A percentile compares a stretch with the other conserved stretches of the same genome.
phyloP scores from a whole-genome alignment of 2,888 invertebrate genomes.

The Pomacea canaliculata region DNA sequence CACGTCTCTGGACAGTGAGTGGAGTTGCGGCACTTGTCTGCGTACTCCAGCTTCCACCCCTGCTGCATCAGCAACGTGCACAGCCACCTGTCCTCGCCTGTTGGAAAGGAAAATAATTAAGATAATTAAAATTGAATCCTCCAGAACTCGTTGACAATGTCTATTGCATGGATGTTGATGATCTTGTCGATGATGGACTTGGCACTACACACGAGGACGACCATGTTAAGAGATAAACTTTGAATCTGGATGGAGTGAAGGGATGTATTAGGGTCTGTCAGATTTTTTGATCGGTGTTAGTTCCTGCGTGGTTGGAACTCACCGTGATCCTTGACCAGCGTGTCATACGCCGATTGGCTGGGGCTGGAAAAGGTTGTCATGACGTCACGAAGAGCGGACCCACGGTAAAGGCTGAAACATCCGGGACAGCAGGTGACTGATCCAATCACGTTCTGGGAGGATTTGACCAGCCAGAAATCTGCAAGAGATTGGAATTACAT shows the following conservation, averaged over 20 bases:
- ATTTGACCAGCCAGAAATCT: constrained; percentile 57
- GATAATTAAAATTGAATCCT: neutral
- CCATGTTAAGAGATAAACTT: neutral
- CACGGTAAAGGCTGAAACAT: constrained; percentile 52
- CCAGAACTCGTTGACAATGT: neutral
- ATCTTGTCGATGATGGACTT: neutral
- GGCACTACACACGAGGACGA: neutral
- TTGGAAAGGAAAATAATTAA: neutral
- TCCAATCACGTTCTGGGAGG: constrained; percentile 51
- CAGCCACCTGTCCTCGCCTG: constrained; percentile 56
- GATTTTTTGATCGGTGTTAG: no score
- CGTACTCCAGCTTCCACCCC: constrained; percentile 54
- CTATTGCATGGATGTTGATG: neutral
- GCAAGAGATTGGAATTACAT: constrained; percentile 3
- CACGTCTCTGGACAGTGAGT: constrained; percentile 52
- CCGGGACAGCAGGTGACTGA: constrained; percentile 55
- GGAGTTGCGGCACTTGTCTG: constrained; percentile 45
- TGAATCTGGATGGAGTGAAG: neutral
- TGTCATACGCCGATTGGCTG: constrained; percentile 41
- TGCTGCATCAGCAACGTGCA: constrained; percentile 52
- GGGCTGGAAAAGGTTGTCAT: constrained; percentile 41
- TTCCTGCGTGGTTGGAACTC: neutral
- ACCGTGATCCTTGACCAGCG: constrained; percentile 52
- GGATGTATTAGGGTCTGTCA: neutral
- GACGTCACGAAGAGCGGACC: constrained; percentile 43